phyloP scores from a whole-genome alignment of 1,140 invertebrate species.

The Eurosta solidaginis region DNA sequence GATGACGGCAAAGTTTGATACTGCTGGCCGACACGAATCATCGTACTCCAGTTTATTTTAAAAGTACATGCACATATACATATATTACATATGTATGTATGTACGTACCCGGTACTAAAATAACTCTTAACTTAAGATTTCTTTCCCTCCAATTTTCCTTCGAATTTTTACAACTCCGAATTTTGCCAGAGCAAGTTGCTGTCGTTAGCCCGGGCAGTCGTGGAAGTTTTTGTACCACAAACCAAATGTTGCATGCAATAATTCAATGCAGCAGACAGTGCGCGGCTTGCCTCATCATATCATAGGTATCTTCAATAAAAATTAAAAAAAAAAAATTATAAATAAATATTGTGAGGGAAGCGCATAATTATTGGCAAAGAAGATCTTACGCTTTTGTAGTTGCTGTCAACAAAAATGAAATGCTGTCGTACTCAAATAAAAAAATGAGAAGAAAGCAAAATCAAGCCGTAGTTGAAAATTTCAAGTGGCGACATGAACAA shows the following conservation, averaged over 20 bases:
- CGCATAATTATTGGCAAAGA: slow-evolving; percentile 10
- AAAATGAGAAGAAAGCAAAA: neutral
- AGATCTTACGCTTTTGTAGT: neutral
- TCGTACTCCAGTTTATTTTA: neutral
- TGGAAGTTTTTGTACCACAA: neutral
- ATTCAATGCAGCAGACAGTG: neutral
- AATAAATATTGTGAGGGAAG: neutral
- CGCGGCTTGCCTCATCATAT: neutral
- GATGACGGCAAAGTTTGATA: neutral
- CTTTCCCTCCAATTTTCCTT: neutral
- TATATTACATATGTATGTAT: too few species aligned
- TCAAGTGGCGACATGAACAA: neutral
- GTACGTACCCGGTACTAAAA: too few species aligned
- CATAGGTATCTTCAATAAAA: neutral
- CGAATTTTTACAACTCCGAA: neutral
- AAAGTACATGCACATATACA: neutral
- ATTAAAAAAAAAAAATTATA: neutral
- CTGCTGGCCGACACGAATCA: neutral
- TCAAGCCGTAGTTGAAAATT: neutral
- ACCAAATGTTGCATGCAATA: slow-evolving; percentile 12
- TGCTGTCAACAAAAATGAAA: neutral
- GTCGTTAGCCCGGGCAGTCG: neutral
- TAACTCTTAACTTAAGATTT: neutral
- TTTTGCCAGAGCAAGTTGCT: neutral
- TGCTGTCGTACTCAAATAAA: too few species aligned